Conservation (phyloP, 2,113 vertebrate genomes). For the Holacanthus passer region DNA sequence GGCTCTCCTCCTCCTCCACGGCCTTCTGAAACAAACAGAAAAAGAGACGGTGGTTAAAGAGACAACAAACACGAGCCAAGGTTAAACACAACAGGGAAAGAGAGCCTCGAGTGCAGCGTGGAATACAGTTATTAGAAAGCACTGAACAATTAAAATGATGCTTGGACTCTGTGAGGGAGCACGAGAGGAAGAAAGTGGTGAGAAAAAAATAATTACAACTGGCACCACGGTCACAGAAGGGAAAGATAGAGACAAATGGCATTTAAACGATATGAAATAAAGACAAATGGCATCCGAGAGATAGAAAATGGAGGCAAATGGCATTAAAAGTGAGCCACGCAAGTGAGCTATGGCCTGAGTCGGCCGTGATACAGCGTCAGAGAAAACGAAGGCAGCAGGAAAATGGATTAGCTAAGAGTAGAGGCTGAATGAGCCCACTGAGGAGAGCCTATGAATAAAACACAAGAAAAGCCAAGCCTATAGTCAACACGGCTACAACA, state of each 20-base stretch:
- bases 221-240: slow-evolving; percentile 3
- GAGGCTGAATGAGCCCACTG: slow-evolving; percentile 28
- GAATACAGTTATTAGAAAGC: slow-evolving; percentile 11
- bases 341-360: slow-evolving; percentile 32
- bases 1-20: slow-evolving; percentile 77
- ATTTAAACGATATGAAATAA: slow-evolving; percentile 49
- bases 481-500: slow-evolving; percentile 31
- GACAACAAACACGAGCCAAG: slow-evolving; percentile 10
- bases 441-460: slow-evolving; percentile 67
- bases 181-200: not conserved
- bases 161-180: slow-evolving; percentile 8
- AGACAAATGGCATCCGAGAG: slow-evolving; percentile 48
- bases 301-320: slow-evolving; percentile 61
- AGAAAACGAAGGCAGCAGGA: slow-evolving; percentile 15
- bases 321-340: slow-evolving; percentile 18
- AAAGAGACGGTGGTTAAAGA: slow-evolving; percentile 9
- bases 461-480: slow-evolving; percentile 28
- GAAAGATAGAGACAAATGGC: slow-evolving; percentile 39
- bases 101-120: not conserved
- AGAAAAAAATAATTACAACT: slow-evolving; percentile 12
- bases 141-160: slow-evolving; percentile 44
- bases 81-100: not conserved
- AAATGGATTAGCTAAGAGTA: slow-evolving; percentile 15
- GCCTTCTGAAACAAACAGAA: slow-evolving; percentile 73
- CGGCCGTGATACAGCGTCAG: not conserved